These are phyloP conservation scores for Diogma glabrata DNA, from an alignment of 2,888 invertebrate genomes.

Conservation along the genomic window DNA sequence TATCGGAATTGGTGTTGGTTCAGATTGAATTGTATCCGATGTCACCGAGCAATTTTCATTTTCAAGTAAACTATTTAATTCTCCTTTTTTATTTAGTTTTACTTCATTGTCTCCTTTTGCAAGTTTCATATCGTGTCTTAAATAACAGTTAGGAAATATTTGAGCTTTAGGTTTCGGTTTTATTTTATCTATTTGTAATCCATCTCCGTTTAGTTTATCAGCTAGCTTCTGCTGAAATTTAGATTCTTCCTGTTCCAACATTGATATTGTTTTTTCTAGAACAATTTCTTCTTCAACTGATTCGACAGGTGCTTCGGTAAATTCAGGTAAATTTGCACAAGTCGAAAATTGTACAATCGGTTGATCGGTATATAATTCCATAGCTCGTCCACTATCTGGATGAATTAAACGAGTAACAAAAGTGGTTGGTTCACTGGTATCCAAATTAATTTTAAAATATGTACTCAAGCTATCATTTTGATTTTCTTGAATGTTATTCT, in stretches of 20 bases:
- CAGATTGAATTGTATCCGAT: no score
- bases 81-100: background rate
- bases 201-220: background rate
- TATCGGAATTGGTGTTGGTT: no score
- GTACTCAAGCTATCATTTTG: background rate
- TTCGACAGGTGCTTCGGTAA: background rate
- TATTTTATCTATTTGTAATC: background rate
- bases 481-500: background rate
- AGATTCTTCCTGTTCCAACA: background rate
- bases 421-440: background rate
- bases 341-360: slow-evolving; percentile 5
- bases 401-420: slow-evolving; percentile 11
- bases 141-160: background rate
- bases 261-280: background rate
- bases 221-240: background rate
- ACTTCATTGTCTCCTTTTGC: background rate
- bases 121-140: background rate
- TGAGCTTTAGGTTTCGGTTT: background rate
- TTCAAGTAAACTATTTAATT: no score
- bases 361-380: slow-evolving; percentile 11
- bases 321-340: slow-evolving; percentile 7
- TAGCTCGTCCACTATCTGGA: slow-evolving; percentile 7
- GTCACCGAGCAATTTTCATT: no score
- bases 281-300: background rate
- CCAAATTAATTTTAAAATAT: background rate